phyloP scores from a whole-genome alignment of 2,113 vertebrate genomes.

The Heptranchias perlo region DNA sequence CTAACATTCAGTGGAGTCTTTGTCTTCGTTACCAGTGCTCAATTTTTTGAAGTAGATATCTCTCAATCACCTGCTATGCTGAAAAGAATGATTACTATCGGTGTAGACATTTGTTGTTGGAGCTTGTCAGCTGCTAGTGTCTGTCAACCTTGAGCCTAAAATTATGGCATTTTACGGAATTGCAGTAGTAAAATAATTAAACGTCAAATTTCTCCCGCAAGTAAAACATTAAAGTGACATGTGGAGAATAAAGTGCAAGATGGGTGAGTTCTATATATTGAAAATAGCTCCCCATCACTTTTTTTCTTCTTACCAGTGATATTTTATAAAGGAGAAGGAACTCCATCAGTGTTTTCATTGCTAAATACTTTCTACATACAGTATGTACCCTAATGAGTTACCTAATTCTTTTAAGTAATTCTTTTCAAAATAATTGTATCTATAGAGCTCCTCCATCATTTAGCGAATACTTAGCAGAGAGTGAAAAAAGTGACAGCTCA shows the following conservation, averaged over 20 bases:
- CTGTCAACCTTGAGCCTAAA: not conserved
- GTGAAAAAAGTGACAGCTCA: slow-evolving; percentile 2
- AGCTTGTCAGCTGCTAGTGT: not conserved
- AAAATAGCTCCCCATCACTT: not conserved
- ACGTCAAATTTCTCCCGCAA: not conserved
- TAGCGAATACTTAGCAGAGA: slow-evolving; percentile 16
- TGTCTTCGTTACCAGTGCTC: not conserved
- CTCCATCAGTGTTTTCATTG: not conserved
- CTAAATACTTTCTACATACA: not conserved
- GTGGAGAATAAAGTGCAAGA: not conserved
- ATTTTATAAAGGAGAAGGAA: not conserved
- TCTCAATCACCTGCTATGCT: not conserved
- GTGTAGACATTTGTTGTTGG: not conserved
- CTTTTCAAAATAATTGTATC: slow-evolving; percentile 15
- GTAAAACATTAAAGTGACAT: not conserved
- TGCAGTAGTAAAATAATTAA: not conserved
- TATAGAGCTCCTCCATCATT: not conserved
- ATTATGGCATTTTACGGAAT: not conserved
- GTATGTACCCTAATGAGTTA: not conserved
- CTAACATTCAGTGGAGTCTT: not conserved
- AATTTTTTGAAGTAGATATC: not conserved
- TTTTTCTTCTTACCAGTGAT: not conserved
- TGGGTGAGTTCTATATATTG: not conserved
- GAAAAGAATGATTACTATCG: not conserved
- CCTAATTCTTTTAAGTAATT: not conserved